Conservation (phyloP, 2,888 invertebrate species). For the Rhimphoctona megacephalus region DNA sequence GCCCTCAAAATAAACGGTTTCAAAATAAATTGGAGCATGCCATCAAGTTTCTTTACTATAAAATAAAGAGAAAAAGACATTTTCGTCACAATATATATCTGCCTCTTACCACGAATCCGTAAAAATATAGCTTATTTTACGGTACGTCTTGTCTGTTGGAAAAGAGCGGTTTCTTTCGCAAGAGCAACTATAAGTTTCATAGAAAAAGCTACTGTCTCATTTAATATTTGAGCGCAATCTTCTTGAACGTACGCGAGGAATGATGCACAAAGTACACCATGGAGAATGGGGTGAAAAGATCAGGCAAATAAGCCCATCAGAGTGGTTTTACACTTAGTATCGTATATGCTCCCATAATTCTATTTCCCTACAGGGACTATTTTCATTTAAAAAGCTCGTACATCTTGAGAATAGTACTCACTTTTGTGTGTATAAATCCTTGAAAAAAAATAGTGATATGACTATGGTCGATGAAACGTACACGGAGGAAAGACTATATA, state of each 20-base stretch:
- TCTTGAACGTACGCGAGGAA: neutral
- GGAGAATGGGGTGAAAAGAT: conserved; percentile 13
- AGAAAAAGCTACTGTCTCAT: neutral
- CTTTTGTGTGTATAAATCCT: neutral
- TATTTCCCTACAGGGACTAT: neutral
- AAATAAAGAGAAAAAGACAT: neutral
- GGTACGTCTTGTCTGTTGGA: conserved; percentile 11
- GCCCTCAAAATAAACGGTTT: neutral
- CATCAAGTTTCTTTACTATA: neutral
- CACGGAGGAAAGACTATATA: too few species aligned
- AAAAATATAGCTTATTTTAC: neutral
- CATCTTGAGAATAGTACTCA: neutral
- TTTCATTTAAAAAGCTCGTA: neutral
- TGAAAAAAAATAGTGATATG: too few species aligned
- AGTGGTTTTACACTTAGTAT: neutral
- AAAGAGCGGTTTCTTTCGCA: neutral
- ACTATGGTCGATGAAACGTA: too few species aligned
- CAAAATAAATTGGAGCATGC: neutral
- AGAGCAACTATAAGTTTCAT: neutral
- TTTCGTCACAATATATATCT: too few species aligned
- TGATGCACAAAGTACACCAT: conserved; percentile 20
- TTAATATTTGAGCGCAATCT: conserved; percentile 45
- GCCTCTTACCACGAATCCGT: too few species aligned
- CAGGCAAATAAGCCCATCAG: conserved; percentile 3
- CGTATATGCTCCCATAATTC: neutral